Conservation (phyloP, 2,797 vertebrate species). For the Sebastes kiyomatsui region DNA sequence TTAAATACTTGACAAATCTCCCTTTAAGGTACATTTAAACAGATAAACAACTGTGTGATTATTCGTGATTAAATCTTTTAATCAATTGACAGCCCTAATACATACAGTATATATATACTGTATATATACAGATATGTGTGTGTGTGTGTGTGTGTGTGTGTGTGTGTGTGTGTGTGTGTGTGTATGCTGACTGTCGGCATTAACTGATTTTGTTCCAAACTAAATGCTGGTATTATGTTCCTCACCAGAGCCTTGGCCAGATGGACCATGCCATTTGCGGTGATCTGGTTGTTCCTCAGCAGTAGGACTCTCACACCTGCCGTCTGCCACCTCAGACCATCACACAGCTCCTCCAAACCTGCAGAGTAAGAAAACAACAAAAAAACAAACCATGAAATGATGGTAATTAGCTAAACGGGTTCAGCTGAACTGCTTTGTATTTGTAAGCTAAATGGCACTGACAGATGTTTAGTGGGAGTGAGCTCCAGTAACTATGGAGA, state of each 20-base stretch:
- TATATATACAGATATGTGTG: too few species aligned
- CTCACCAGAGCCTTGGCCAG: conserved; percentile 80
- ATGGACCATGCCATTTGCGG: conserved; percentile 74
- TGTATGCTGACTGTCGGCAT: neutral
- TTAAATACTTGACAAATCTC: too few species aligned
- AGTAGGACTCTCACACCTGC: conserved; percentile 75
- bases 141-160: too few species aligned
- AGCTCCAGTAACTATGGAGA: neutral
- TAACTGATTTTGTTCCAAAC: neutral
- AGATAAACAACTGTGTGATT: too few species aligned
- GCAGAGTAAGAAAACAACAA: conserved; percentile 1
- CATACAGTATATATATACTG: too few species aligned
- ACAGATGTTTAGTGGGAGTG: conserved; percentile 46
- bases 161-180: too few species aligned
- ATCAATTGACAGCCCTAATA: too few species aligned
- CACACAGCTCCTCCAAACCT: conserved; percentile 85
- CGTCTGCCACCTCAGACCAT: conserved; percentile 74
- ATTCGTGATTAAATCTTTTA: too few species aligned
- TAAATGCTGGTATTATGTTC: neutral
- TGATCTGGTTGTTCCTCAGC: conserved; percentile 82
- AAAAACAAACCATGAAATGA: neutral
- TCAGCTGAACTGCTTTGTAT: neutral
- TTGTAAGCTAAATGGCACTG: neutral
- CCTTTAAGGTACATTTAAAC: too few species aligned
- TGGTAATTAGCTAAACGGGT: neutral